Evolutionary conservation across 2,113 vertebrate species (phyloP).

Genomic region (Erpornis zantholeuca): DNA sequence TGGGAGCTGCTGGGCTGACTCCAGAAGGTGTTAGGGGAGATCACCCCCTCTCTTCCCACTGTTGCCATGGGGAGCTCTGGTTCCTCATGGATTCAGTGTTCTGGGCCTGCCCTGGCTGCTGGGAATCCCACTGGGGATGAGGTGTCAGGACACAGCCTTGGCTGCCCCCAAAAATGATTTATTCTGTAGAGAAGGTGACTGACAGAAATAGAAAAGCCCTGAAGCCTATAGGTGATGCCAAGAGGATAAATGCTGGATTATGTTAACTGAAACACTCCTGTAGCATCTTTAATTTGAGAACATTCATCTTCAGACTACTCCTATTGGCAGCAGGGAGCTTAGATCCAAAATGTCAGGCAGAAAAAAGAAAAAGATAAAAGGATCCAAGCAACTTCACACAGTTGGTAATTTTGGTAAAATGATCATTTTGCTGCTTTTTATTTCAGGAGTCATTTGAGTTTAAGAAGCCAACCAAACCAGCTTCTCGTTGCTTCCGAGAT

Average conservation of each 20-base stretch:
- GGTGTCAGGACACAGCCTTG: background rate
- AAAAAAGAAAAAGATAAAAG: background rate
- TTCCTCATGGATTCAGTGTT: background rate
- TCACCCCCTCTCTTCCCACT: background rate
- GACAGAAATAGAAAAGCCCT: background rate
- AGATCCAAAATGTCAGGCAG: background rate
- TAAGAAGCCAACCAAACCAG: conserved; percentile 89
- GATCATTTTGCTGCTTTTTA: background rate
- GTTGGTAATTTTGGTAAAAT: background rate
- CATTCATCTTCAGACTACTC: background rate
- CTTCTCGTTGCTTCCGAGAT: conserved; percentile 69
- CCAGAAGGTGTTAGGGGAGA: background rate
- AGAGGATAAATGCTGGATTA: background rate
- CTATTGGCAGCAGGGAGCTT: background rate
- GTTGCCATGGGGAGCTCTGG: background rate
- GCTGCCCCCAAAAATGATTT: background rate
- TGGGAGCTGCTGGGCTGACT: background rate
- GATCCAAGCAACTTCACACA: background rate
- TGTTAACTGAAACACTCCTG: background rate
- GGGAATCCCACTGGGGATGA: background rate
- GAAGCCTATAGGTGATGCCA: background rate
- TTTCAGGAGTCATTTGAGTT: conserved; percentile 90
- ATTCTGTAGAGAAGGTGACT: background rate
- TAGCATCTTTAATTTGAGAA: background rate
- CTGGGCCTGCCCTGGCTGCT: background rate